Evolutionary conservation across 2,797 vertebrate species (phyloP), one percentile per base, ranked within the genome.

Genomic region (Sorex maritimensis): DNA sequence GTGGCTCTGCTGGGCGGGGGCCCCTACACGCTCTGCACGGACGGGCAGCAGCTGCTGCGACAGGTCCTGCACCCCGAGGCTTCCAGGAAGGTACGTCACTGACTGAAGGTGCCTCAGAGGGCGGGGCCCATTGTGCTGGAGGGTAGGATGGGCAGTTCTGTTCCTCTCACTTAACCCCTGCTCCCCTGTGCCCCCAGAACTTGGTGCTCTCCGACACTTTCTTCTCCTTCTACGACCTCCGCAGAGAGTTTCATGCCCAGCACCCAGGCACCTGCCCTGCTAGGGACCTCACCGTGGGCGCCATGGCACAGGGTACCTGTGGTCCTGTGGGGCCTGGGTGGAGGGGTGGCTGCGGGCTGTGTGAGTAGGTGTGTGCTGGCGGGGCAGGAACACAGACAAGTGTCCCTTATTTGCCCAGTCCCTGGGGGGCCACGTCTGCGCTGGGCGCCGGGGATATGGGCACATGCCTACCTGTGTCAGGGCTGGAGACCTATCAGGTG

Each of bases 281-380:
- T 92, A 98, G 98, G 95, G 99, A 99, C 91, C 99, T 98, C 95
- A 98, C 98, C 0, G 98, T 99, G 86, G 86, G 98, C 92, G 98
- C 98, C 88, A 99, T 99, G 99, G 98, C 99, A 95, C 99, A 99
- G 96, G 99, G 99, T 99, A 99, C 99, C 99, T 98, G 98, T 97
- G 41, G 89, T 63, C 61, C 69, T 58, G 52, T 38, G 52, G 87
- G 83, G 69, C 88, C 86, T 84, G 81, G 72, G 77, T 74, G 69
- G 90, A 94, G 55, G 91, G 94, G 74, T 9, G 15, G 30, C 69
- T 69, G 1, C 14, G 41, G 72, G 84, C 55, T 63, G 0, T 21
- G 1, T 75, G 52, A 55, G 52, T 17, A 71, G 65, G 2, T 87
- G 67, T 61, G 17, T 26, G 46, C 68, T 89, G 46, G 49, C 28